A percentile compares a stretch with the other conserved stretches of the same genome.
These are phyloP conservation scores for Clytia hemisphaerica DNA, from an alignment of 30 jellyfish, hydroid and myxozoan genomes.

Conservation along the genomic window DNA sequence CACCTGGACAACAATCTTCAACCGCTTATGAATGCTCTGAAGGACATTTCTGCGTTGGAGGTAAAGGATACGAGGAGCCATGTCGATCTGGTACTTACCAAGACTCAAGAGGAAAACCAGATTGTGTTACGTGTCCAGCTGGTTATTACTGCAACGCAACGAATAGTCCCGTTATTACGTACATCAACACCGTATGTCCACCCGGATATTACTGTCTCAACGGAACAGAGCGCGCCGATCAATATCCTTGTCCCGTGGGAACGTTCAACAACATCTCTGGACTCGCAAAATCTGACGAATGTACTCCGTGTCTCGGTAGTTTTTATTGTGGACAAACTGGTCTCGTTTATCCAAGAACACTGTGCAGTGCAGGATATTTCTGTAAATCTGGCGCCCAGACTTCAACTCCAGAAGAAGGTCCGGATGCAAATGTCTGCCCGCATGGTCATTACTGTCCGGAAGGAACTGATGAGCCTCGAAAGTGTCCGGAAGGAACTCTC, in stretches of 20 bases:
- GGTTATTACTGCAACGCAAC: constrained; percentile 90
- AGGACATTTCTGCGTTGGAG: constrained; percentile 90
- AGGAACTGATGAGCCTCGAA: constrained; percentile 83
- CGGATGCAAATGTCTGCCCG: constrained; percentile 84
- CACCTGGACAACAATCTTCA: constrained; percentile 67
- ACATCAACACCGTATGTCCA: constrained; percentile 69
- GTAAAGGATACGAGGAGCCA: constrained; percentile 71
- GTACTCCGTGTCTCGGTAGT: constrained; percentile 88
- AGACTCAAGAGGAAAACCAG: constrained; percentile 45
- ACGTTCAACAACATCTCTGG: constrained; percentile 88
- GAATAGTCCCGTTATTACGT: constrained; percentile 73
- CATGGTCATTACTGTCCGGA: constrained; percentile 80
- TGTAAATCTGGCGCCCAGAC: constrained; percentile 96
- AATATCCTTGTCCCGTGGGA: constrained; percentile 80
- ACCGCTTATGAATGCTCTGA: constrained; percentile 60
- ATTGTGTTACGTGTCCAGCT: constrained; percentile 72
- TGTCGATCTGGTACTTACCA: constrained; percentile 92
- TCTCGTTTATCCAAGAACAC: constrained; percentile 68
- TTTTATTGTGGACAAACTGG: constrained; percentile 89
- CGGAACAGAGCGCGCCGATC: constrained; percentile 61
- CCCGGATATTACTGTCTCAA: constrained; percentile 84
- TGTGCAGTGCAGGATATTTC: constrained; percentile 76
- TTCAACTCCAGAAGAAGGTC: constrained; percentile 89
- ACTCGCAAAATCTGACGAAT: constrained; percentile 52
- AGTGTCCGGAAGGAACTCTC: constrained; percentile 81